Conservation (phyloP, 2,113 vertebrate genomes). For the Sinocyclocheilus rhinocerous region DNA sequence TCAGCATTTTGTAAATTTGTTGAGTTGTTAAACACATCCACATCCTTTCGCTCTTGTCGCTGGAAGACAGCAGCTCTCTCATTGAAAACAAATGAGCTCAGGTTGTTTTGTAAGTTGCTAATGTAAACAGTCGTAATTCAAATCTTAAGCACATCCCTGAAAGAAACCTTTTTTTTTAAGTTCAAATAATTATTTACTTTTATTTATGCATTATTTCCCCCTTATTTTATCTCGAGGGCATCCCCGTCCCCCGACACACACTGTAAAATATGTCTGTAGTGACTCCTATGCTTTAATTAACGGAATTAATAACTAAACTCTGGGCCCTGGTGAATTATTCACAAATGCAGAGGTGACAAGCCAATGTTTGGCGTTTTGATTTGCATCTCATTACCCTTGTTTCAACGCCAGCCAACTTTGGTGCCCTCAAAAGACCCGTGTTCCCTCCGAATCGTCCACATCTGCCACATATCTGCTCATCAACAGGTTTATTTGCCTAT, state of each 20-base stretch:
- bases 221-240: background rate
- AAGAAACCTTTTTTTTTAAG: background rate
- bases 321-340: background rate
- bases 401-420: background rate
- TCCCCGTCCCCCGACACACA: background rate
- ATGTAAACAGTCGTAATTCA: background rate
- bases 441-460: background rate
- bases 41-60: too few species aligned
- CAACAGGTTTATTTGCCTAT: slow-evolving; percentile 9
- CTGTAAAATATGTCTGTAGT: background rate
- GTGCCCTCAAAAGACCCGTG: background rate
- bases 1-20: too few species aligned
- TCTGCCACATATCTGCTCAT: slow-evolving; percentile 26
- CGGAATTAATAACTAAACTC: slow-evolving; percentile 41
- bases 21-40: too few species aligned
- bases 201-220: background rate
- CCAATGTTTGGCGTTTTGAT: background rate
- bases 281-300: slow-evolving; percentile 14
- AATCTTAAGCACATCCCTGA: background rate
- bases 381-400: slow-evolving; percentile 19
- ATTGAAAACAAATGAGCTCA: too few species aligned
- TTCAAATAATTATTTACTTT: background rate
- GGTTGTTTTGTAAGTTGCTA: background rate
- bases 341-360: slow-evolving; percentile 7
- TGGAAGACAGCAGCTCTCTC: too few species aligned